Conservation (phyloP, 2,797 vertebrate genomes). For the Artibeus lituratus region DNA sequence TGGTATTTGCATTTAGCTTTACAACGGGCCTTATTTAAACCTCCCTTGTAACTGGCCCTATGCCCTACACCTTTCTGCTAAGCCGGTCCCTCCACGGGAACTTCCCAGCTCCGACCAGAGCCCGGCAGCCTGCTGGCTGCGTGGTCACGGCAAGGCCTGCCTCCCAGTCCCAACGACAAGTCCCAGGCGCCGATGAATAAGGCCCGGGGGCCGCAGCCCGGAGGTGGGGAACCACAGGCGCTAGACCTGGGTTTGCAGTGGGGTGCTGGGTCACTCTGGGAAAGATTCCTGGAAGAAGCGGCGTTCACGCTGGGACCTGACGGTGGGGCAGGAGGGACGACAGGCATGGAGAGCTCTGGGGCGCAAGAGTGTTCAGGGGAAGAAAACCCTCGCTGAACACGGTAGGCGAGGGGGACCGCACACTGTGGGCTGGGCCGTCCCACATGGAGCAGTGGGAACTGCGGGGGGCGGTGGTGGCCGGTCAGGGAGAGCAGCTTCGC, state of each 20-base stretch:
- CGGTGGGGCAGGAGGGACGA: background rate
- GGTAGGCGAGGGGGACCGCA: too few species aligned
- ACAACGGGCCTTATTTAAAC: background rate
- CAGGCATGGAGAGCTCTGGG: background rate
- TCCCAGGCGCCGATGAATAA: background rate
- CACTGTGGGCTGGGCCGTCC: accelerated
- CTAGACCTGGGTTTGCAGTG: too few species aligned
- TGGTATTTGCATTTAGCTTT: background rate
- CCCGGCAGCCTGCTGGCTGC: background rate
- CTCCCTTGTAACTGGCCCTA: background rate
- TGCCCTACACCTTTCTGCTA: background rate
- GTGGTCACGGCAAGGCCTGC: too few species aligned
- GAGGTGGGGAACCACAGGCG: accelerated
- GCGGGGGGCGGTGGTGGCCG: too few species aligned
- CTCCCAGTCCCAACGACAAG: background rate
- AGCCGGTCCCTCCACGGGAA: too few species aligned
- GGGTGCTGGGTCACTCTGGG: background rate
- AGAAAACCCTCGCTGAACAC: background rate
- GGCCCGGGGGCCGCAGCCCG: accelerated
- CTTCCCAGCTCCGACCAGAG: background rate
- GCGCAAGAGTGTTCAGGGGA: background rate
- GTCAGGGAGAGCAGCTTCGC: accelerated
- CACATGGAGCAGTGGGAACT: accelerated
- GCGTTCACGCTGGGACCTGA: background rate
- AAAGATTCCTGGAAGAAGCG: background rate